A percentile compares a stretch with the other conserved stretches of the same genome.
Conservation (phyloP, 2,888 invertebrate species). For the Sialis fuliginosa region DNA sequence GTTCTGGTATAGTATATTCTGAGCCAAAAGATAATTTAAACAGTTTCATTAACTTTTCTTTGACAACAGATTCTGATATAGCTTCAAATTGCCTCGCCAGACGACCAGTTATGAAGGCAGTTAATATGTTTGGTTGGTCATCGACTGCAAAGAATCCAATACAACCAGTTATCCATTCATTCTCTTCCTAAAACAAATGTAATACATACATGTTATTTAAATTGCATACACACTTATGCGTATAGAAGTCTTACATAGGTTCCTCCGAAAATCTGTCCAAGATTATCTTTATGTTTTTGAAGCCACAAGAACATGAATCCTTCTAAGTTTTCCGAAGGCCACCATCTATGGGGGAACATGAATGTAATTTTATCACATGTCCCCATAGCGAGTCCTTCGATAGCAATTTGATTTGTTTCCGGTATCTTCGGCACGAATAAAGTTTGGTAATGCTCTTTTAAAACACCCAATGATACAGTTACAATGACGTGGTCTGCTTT, state of each 20-base stretch:
- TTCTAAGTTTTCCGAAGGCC: conserved; percentile 23
- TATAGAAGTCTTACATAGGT: neutral
- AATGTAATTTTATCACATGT: conserved; percentile 49
- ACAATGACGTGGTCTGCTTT: conserved; percentile 44
- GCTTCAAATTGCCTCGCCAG: conserved; percentile 43
- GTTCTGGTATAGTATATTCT: conserved; percentile 32
- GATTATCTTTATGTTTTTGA: neutral
- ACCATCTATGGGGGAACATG: conserved; percentile 47
- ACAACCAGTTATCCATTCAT: conserved; percentile 41
- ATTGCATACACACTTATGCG: no score
- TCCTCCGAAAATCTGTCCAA: neutral
- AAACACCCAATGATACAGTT: conserved; percentile 46
- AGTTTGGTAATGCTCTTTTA: conserved; percentile 34
- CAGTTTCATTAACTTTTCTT: conserved; percentile 32
- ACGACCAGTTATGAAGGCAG: conserved; percentile 47
- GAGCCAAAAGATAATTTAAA: conserved; percentile 32
- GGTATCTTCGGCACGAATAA: conserved; percentile 43
- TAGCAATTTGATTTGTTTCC: conserved; percentile 32
- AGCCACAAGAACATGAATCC: neutral
- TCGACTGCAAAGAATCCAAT: conserved; percentile 41
- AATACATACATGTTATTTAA: neutral
- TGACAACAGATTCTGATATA: conserved; percentile 29
- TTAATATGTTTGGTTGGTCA: conserved; percentile 37
- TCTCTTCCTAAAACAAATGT: conserved; percentile 11
- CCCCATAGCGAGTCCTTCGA: conserved; percentile 41